A percentile compares a stretch with the other conserved stretches of the same genome.
Conservation (phyloP, 1,140 invertebrate species). For the Araneus ventricosus region DNA sequence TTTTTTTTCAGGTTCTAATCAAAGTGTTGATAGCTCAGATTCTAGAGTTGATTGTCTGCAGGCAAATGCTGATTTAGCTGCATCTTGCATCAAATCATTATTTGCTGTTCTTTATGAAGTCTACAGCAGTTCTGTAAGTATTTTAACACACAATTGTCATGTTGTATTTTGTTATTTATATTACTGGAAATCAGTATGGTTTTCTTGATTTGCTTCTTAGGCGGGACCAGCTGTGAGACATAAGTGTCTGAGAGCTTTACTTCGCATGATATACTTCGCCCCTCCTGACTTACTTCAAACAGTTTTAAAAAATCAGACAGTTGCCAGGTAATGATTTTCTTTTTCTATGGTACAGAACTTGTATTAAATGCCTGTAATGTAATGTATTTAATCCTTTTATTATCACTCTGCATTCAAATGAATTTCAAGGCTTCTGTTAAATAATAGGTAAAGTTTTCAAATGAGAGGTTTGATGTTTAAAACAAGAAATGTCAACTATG, state of each 20-base stretch:
- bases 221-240: conserved; percentile 98
- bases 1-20: conserved; percentile 73
- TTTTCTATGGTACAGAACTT: no score
- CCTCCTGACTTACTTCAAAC: conserved; percentile 82
- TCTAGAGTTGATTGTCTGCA: conserved; percentile 85
- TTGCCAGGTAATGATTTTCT: conserved; percentile 83
- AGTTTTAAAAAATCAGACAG: conserved; percentile 94
- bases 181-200: not conserved
- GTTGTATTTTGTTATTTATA: not conserved
- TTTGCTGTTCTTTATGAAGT: conserved; percentile 96
- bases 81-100: conserved; percentile 91
- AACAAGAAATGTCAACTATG: no score
- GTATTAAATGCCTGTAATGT: no score
- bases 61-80: conserved; percentile 86
- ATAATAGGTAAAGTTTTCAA: no score
- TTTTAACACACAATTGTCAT: not conserved
- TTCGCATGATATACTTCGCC: conserved; percentile 97
- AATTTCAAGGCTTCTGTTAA: no score
- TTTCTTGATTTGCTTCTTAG: conserved; percentile 76
- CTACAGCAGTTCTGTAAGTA: conserved; percentile 91
- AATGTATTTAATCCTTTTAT: no score
- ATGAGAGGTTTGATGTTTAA: no score
- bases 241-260: conserved; percentile 95
- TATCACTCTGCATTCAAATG: no score
- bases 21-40: conserved; percentile 80